Evolutionary conservation across 2,888 invertebrate genomes (phyloP), one percentile per base, ranked within the genome.

Genomic region (Archaeoteleia sp.): DNA sequence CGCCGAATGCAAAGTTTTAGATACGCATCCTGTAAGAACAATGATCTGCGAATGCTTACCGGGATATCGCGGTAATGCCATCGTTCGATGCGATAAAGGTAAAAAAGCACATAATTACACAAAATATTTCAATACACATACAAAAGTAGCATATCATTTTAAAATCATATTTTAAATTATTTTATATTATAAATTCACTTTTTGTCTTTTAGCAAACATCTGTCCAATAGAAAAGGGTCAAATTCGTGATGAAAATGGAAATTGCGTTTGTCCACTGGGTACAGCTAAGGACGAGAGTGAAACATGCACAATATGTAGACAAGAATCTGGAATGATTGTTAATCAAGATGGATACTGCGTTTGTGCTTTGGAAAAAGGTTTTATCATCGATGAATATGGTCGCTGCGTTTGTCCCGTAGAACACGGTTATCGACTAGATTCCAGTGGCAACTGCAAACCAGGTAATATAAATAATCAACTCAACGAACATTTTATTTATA

Each of bases 41-140:
- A 93, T 96, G 93, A 90, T 94, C 67, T 96, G 96, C 80, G 93
- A 94, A 85, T 96, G 96, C 82, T 82, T 92, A 35, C 92, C 93
- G 25, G 95, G 95, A 65, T 95, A 92, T 82, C 91, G 91, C 85
- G 96, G 96, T 82, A 94, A 95, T 82, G 95, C 96, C 12, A 91
- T 94, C 5, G 88, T 92, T 6, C 91, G 92, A 79, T 96, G 96
- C 80, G 92, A 93, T 75, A 91, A 89, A 87, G 89, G 95, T 91
- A 88, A 49, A 34, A 51, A 13, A 10, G 10, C n/a, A n/a, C n/a
- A n/a, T n/a, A n/a, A n/a, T n/a, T n/a, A n/a, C n/a, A n/a, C n/a
- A n/a, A n/a, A n/a, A n/a, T n/a, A n/a, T n/a, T n/a, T n/a, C n/a
- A n/a, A n/a, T n/a, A n/a, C n/a, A n/a, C n/a, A n/a, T n/a, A n/a